These are phyloP conservation scores for Ptilorrhoa leucosticta DNA, from an alignment of 2,113 vertebrate genomes.

Conservation along the genomic window DNA sequence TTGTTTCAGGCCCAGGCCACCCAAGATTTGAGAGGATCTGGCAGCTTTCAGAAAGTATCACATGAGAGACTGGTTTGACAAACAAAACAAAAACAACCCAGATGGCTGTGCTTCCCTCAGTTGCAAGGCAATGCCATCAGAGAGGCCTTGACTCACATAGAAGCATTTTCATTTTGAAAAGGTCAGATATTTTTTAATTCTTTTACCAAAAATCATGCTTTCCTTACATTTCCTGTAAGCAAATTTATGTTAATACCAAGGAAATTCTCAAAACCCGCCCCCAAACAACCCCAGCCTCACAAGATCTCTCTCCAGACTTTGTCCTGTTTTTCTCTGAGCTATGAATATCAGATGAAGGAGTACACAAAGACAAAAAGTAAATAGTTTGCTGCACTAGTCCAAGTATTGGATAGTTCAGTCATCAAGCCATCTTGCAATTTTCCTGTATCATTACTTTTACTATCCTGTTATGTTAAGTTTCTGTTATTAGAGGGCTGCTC, in stretches of 20 bases:
- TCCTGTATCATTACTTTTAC: not conserved
- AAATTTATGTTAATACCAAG: not conserved
- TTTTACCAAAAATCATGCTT: not conserved
- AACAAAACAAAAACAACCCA: conserved; percentile 13
- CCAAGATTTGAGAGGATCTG: conserved; percentile 18
- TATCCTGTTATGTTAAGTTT: not conserved
- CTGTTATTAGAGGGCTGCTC: not conserved
- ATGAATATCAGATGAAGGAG: not conserved
- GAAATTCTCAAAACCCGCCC: not conserved
- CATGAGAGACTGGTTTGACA: not conserved
- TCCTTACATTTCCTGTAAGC: not conserved
- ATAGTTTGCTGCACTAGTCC: not conserved
- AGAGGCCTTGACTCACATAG: not conserved
- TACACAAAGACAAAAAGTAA: not conserved
- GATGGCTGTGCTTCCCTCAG: not conserved
- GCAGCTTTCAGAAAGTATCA: not conserved
- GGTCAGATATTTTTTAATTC: not conserved
- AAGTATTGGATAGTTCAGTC: not conserved
- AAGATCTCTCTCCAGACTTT: not conserved
- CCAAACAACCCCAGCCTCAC: not conserved
- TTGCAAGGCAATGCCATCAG: not conserved
- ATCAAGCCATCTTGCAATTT: not conserved
- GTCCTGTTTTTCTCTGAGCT: not conserved
- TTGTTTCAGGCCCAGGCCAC: conserved; percentile 40
- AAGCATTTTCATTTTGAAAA: not conserved